A percentile compares a stretch with the other conserved stretches of the same genome.
Evolutionary conservation across 1,140 invertebrate genomes (phyloP).

Genomic region (Drosophila saltans): DNA sequence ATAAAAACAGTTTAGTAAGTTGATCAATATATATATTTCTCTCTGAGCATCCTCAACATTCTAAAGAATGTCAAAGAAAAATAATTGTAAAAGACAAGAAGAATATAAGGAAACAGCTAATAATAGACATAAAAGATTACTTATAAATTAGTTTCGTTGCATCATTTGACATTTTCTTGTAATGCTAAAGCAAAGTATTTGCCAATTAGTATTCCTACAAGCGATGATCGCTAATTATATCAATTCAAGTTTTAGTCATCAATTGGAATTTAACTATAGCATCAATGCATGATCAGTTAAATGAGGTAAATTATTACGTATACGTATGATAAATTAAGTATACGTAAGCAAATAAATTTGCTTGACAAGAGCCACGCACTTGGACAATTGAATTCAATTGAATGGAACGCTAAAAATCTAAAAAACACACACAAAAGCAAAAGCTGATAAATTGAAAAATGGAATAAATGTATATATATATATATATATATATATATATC

Average conservation of each 20-base stretch:
- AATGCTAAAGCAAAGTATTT: constrained; percentile 17
- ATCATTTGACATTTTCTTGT: background rate
- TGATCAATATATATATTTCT: no score
- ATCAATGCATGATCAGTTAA: constrained; percentile 1
- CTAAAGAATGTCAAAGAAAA: no score
- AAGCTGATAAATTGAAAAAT: constrained; percentile 15
- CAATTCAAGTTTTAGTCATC: background rate
- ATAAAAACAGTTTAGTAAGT: no score
- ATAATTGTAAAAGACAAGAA: no score
- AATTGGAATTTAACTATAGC: constrained; percentile 4
- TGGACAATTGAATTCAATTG: constrained; percentile 75
- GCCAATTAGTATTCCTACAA: constrained; percentile 36
- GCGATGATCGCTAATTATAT: constrained; percentile 1
- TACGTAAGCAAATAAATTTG: constrained; percentile 80
- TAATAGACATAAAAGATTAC: background rate
- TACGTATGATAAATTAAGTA: constrained; percentile 62
- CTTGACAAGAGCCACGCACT: constrained; percentile 73
- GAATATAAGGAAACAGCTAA: no score
- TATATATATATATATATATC: background rate
- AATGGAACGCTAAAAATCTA: constrained; percentile 50
- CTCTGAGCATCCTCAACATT: no score
- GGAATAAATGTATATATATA: background rate
- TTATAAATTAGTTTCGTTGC: background rate
- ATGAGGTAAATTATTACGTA: constrained; percentile 51
- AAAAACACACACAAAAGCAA: constrained; percentile 29